Percentiles rank a stretch among this genome's conserved stretches.
Evolutionary conservation across 2,113 vertebrate species (phyloP).

Genomic region (Numida meleagris): DNA sequence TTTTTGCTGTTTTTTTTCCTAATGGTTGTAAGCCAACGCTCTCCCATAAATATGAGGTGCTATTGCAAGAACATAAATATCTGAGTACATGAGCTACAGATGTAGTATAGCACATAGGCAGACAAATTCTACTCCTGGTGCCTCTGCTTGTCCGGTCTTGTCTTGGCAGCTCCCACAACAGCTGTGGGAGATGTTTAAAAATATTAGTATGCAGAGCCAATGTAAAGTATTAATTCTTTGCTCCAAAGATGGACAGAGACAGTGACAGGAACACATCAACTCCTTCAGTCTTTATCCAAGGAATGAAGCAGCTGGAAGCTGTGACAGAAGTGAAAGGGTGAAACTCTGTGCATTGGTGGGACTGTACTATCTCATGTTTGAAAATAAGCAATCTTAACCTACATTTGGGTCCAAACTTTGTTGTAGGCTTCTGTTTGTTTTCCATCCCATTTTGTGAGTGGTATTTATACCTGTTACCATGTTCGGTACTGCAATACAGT

Average conservation of each 20-base stretch:
- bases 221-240: neutral
- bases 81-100: neutral
- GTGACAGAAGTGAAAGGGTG: neutral
- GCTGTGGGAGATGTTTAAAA: neutral
- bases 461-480: fast-evolving
- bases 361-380: neutral
- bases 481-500: neutral
- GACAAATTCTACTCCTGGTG: neutral
- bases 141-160: neutral
- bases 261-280: neutral
- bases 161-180: neutral
- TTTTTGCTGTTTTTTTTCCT: neutral
- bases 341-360: neutral
- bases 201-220: neutral
- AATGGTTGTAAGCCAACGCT: neutral
- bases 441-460: neutral
- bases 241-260: neutral
- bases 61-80: neutral
- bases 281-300: neutral
- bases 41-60: neutral
- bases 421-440: neutral
- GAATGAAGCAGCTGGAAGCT: neutral
- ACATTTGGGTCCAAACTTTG: neutral
- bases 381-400: neutral
- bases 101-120: neutral